phyloP scores from a whole-genome alignment of 1,140 invertebrate genomes.

The Eumeta japonica region DNA sequence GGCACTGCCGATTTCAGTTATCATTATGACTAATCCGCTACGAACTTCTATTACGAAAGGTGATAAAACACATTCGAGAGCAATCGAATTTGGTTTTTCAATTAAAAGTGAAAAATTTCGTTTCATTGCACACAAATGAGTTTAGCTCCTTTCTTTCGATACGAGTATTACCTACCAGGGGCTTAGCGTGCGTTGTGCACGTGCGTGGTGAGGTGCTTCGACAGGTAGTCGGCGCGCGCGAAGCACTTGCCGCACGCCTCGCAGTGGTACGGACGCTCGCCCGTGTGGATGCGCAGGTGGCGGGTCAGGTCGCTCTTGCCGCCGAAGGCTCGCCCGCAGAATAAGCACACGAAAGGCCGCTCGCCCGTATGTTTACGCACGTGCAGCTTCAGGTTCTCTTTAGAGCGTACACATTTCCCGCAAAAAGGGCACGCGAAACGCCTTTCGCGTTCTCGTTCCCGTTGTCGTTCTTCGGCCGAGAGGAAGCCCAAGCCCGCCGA shows the following conservation, averaged over 20 bases:
- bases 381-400: slow-evolving; percentile 85
- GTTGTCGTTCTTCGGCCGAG: slow-evolving; percentile 65
- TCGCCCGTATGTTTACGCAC: slow-evolving; percentile 87
- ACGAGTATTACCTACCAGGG: no score
- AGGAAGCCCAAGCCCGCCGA: slow-evolving; percentile 65
- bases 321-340: slow-evolving; percentile 82
- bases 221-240: slow-evolving; percentile 84
- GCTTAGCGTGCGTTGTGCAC: slow-evolving; percentile 70
- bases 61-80: no score
- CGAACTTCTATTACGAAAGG: no score
- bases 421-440: slow-evolving; percentile 85
- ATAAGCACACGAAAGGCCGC: slow-evolving; percentile 81
- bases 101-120: no score
- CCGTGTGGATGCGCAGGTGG: slow-evolving; percentile 83
- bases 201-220: slow-evolving; percentile 86
- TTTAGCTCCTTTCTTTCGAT: no score
- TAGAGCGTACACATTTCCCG: slow-evolving; percentile 83
- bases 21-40: no score
- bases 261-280: slow-evolving; percentile 84
- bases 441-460: slow-evolving; percentile 66
- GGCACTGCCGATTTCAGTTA: no score
- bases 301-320: slow-evolving; percentile 84
- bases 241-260: slow-evolving; percentile 90
- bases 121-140: no score
- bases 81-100: no score